phyloP scores from a whole-genome alignment of 1,140 invertebrate species.

The Semibalanus balanoides region DNA sequence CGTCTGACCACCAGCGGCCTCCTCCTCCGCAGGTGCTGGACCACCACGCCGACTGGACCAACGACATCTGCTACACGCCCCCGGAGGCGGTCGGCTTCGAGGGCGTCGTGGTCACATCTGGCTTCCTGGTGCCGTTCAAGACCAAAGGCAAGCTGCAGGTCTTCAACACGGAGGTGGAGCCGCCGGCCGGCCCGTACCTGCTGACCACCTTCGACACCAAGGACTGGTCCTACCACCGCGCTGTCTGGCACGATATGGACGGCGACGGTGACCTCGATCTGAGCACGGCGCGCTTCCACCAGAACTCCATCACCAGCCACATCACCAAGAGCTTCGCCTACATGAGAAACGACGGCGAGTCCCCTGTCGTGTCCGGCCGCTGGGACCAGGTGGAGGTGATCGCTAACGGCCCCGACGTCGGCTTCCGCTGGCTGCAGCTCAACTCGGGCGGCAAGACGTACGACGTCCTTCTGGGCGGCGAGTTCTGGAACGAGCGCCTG shows the following conservation, averaged over 20 bases:
- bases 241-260: slow-evolving; percentile 34
- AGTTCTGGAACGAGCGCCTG: slow-evolving; percentile 28
- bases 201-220: not conserved
- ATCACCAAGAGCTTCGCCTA: slow-evolving; percentile 13
- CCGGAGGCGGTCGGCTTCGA: slow-evolving; percentile 19
- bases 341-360: slow-evolving; percentile 14
- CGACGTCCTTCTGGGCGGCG: slow-evolving; percentile 27
- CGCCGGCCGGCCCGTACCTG: slow-evolving; percentile 21
- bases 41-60: slow-evolving; percentile 24
- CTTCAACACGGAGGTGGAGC: slow-evolving; percentile 22
- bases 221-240: slow-evolving; percentile 33
- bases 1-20: too few species aligned
- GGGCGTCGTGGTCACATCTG: slow-evolving; percentile 27
- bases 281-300: slow-evolving; percentile 28
- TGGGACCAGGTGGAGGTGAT: slow-evolving; percentile 28
- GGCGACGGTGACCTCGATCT: slow-evolving; percentile 31
- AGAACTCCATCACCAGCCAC: not conserved
- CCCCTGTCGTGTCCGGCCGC: slow-evolving; percentile 15
- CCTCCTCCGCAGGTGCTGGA: slow-evolving; percentile 19
- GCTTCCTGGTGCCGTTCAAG: slow-evolving; percentile 33
- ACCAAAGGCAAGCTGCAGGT: slow-evolving; percentile 29
- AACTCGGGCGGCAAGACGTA: slow-evolving; percentile 21
- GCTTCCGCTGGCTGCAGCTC: slow-evolving; percentile 26
- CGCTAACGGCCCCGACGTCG: slow-evolving; percentile 26
- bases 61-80: slow-evolving; percentile 24